Conservation (phyloP, 2,113 vertebrate genomes). For the Laterallus jamaicensis region DNA sequence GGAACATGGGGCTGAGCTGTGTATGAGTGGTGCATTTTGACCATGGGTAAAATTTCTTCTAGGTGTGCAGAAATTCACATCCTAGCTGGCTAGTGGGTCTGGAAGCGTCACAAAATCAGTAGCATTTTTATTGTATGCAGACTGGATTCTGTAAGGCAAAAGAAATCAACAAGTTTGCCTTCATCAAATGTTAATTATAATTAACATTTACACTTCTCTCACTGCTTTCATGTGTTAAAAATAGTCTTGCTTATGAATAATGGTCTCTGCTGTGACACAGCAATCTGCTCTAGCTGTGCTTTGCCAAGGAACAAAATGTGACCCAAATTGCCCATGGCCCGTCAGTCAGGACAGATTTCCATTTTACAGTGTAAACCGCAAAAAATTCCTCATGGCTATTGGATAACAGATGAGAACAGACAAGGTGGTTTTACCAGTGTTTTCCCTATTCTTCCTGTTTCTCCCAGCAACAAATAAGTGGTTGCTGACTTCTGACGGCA, state of each 20-base stretch:
- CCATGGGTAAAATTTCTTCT: neutral
- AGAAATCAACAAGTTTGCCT: neutral
- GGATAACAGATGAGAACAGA: neutral
- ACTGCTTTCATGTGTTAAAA: constrained; percentile 17
- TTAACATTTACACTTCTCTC: neutral
- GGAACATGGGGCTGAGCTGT: neutral
- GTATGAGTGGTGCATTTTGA: neutral
- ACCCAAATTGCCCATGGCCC: neutral
- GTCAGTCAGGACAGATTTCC: neutral
- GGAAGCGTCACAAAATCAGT: neutral
- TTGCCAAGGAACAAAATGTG: constrained; percentile 45
- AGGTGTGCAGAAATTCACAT: neutral
- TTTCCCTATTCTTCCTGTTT: neutral
- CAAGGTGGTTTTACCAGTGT: neutral
- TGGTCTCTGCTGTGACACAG: constrained; percentile 48
- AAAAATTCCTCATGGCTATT: neutral
- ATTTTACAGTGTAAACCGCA: neutral
- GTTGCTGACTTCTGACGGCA: neutral
- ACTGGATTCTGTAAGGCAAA: neutral
- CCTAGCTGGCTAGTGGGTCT: neutral
- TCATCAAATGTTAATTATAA: constrained; percentile 8
- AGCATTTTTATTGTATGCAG: neutral
- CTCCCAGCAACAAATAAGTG: neutral
- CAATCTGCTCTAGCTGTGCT: constrained; percentile 37
- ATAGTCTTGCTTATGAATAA: constrained; percentile 38